Percentiles rank a stretch among this genome's conserved stretches.
Conservation (phyloP, 2,113 vertebrate species). For the Glareola pratincola region DNA sequence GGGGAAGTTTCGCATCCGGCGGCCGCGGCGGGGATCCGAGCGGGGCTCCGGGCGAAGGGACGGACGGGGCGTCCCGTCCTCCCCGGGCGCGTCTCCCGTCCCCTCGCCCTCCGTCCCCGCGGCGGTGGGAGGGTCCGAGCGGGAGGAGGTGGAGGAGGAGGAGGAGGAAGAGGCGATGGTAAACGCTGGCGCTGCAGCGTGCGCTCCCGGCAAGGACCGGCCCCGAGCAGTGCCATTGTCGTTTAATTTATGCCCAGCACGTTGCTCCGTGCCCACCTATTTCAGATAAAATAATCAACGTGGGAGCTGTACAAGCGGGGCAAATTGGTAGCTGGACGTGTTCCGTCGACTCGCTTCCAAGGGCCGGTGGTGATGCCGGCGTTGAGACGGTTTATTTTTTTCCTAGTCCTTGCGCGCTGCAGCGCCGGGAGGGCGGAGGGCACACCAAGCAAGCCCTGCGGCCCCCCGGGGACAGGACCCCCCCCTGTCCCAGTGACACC, state of each 20-base stretch:
- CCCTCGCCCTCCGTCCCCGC: neutral
- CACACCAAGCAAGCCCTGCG: neutral
- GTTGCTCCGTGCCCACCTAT: constrained; percentile 36
- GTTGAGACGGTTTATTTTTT: constrained; percentile 12
- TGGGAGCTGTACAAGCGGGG: neutral
- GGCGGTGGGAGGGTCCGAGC: neutral
- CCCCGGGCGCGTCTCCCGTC: neutral
- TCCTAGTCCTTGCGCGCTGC: neutral
- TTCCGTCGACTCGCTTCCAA: neutral
- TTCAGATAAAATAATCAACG: constrained; percentile 26
- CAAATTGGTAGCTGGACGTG: neutral
- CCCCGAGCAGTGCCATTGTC: constrained; percentile 58
- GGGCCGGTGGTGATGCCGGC: neutral
- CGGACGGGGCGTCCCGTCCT: neutral
- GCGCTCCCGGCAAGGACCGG: neutral
- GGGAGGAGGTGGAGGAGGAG: neutral
- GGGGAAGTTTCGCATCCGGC: constrained; percentile 34
- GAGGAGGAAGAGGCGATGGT: neutral
- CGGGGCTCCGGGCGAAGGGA: neutral
- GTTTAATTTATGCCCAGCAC: constrained; percentile 69
- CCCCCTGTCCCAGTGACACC: too few species aligned
- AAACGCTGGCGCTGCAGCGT: neutral
- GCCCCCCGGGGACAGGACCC: too few species aligned
- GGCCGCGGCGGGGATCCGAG: neutral
- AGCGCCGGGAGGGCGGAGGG: neutral